phyloP scores from a whole-genome alignment of 2,797 vertebrate genomes.

The Pterois miles region DNA sequence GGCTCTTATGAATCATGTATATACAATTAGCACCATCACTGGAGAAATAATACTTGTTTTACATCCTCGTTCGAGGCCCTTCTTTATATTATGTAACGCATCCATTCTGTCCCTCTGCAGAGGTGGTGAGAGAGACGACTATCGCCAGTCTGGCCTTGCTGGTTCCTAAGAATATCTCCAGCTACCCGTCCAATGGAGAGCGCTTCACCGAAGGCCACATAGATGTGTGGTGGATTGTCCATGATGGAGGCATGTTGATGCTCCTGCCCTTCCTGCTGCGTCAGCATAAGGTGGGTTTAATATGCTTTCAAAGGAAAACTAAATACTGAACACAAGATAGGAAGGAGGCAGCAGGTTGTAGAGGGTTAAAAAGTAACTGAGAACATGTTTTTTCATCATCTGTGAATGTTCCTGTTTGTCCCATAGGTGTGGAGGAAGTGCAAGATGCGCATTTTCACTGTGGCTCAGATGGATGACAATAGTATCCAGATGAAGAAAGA shows the following conservation, averaged over 20 bases:
- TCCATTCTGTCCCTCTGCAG: conserved; percentile 49
- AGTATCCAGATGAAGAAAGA: conserved; percentile 99
- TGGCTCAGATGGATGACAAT: conserved; percentile 98
- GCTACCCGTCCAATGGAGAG: conserved; percentile 95
- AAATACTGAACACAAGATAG: neutral
- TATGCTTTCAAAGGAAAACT: neutral
- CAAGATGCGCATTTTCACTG: conserved; percentile 99
- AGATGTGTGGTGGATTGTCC: conserved; percentile 99
- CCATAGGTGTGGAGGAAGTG: conserved; percentile 97
- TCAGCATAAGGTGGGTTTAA: conserved; percentile 91
- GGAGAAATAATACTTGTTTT: neutral
- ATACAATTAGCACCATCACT: neutral
- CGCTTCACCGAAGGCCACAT: conserved; percentile 98
- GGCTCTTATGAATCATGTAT: neutral
- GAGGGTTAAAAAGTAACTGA: neutral
- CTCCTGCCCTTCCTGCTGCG: conserved; percentile 96
- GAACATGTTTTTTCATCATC: neutral
- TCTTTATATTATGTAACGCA: neutral
- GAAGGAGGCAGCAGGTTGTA: neutral
- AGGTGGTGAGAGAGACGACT: conserved; percentile 96
- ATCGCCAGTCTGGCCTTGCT: conserved; percentile 92
- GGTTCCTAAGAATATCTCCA: conserved; percentile 94
- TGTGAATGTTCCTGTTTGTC: conserved; percentile 17
- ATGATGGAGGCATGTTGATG: conserved; percentile 98
- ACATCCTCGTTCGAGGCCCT: neutral